Evolutionary conservation across 1,140 invertebrate genomes (phyloP).

Genomic region (Maniola jurtina): DNA sequence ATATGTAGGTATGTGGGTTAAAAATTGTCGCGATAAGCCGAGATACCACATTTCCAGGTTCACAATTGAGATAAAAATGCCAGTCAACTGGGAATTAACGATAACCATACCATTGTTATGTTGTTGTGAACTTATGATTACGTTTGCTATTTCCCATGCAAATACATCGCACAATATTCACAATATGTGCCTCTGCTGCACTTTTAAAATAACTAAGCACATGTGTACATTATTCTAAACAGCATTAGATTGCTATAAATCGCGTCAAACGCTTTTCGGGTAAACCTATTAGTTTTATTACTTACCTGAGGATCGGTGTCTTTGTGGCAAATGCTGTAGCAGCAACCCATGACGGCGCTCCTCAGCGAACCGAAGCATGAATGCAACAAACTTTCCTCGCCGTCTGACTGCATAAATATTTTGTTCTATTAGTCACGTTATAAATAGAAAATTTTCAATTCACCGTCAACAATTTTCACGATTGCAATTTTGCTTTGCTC

Average conservation of each 20-base stretch:
- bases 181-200: constrained; percentile 4
- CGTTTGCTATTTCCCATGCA: background rate
- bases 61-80: constrained; percentile 46
- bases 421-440: constrained; percentile 53
- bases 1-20: constrained; percentile 13
- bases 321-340: constrained; percentile 81
- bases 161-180: background rate
- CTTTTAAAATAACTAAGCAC: background rate
- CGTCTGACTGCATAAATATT: constrained; percentile 74
- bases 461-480: constrained; percentile 40
- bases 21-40: constrained; percentile 22
- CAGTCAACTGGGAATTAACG: constrained; percentile 53
- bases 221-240: constrained; percentile 20
- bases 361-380: constrained; percentile 72
- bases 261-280: constrained; percentile 23
- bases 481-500: constrained; percentile 33
- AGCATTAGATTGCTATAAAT: constrained; percentile 3
- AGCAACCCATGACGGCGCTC: constrained; percentile 76
- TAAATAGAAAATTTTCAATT: constrained; percentile 69
- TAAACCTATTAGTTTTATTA: constrained; percentile 20
- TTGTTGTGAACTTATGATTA: constrained; percentile 14
- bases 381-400: constrained; percentile 63
- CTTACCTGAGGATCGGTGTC: constrained; percentile 78
- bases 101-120: constrained; percentile 34
- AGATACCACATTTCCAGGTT: constrained; percentile 39